phyloP scores from a whole-genome alignment of 2,888 invertebrate genomes.

The Odontocerum albicorne region DNA sequence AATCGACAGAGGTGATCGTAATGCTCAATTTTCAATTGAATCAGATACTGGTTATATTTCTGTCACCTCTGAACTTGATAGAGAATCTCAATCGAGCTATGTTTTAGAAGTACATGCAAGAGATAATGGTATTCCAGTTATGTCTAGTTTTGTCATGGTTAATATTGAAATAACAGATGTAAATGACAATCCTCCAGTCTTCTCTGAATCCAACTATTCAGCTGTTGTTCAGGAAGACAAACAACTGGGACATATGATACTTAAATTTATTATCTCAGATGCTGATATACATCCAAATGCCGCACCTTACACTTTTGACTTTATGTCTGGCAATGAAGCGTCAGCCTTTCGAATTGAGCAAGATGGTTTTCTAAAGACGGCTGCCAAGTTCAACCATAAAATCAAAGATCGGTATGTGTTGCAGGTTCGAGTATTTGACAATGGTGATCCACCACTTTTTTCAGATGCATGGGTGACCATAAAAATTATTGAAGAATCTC shows the following conservation, averaged over 20 bases:
- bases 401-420: conserved; percentile 79
- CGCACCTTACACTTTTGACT: conserved; percentile 88
- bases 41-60: conserved; percentile 74
- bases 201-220: conserved; percentile 77
- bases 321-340: conserved; percentile 84
- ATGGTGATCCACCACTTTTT: conserved; percentile 85
- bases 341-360: conserved; percentile 84
- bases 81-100: conserved; percentile 79
- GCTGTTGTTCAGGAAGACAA: conserved; percentile 88
- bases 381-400: conserved; percentile 82
- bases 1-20: conserved; percentile 70
- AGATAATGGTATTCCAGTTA: conserved; percentile 77
- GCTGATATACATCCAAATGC: conserved; percentile 85
- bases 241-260: conserved; percentile 76
- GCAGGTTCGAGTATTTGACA: conserved; percentile 89
- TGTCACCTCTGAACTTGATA: conserved; percentile 74
- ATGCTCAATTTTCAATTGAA: conserved; percentile 78
- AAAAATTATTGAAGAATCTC: conserved; percentile 88
- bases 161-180: conserved; percentile 84
- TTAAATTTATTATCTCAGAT: conserved; percentile 82
- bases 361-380: conserved; percentile 82
- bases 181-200: conserved; percentile 90
- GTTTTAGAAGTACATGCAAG: conserved; percentile 78
- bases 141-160: conserved; percentile 72
- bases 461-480: conserved; percentile 81